Evolutionary conservation across 1,140 invertebrate genomes (phyloP), one percentile per base, ranked within the genome.

Genomic region (Dendroctonus valens): DNA sequence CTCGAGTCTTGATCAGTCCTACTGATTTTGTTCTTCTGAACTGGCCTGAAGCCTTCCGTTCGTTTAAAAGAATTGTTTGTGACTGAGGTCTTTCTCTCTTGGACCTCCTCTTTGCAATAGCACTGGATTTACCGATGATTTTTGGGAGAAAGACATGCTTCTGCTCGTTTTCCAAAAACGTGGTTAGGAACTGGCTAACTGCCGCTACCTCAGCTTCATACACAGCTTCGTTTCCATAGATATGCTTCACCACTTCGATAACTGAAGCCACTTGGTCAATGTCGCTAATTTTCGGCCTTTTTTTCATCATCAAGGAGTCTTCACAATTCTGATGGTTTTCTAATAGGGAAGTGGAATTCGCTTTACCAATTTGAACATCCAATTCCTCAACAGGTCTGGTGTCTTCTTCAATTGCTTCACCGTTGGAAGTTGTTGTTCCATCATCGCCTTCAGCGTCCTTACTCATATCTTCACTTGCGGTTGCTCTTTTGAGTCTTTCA

Each of bases 261-360:
- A 59, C 58, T 14, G 58, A 49, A 39, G 58, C 58, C 9, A 59
- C 58, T 59, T 59, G 58, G 7, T 59, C 58, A 48, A 59, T 59
- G 6, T 59, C 58, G 15, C 58, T 41, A 12, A 59, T 49, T 50
- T 59, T 59, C 7, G 58, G 58, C 50, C 15, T 48, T 39, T 14
- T 48, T n/a, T 59, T 41, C 15, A 39, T 0, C 15, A 41, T 37
- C 26, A 26, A 26, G 26, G 26, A 26, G 26, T 26, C 26, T 26
- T 26, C 26, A 26, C 26, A 3, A 26, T 26, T 26, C 26, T 26
- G 26, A 2, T 26, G 26, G 26, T 26, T 26, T 26, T 26, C 26
- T 26, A 26, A 26, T 26, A 26, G 26, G 3, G 26, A 26, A 2
- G 26, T 26, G 26, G 26, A 26, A 26, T 26, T 26, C 26, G 26